Evolutionary conservation across 2,888 invertebrate species (phyloP).

Genomic region (Boloria selene): DNA sequence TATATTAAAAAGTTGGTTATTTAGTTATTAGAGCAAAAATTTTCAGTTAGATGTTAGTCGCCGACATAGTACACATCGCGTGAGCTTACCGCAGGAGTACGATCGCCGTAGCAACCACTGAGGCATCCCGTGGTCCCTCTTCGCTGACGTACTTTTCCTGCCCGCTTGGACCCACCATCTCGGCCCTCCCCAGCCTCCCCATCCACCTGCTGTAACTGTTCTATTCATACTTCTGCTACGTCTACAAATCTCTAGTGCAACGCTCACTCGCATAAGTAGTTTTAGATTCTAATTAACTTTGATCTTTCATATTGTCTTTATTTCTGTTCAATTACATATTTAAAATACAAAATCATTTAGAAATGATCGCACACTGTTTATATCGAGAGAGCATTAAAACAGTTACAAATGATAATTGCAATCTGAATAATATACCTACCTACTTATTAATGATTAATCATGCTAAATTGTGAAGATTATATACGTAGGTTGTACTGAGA

Average conservation of each 20-base stretch:
- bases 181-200: constrained; percentile 62
- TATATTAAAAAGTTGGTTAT: neutral
- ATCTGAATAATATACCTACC: constrained; percentile 4
- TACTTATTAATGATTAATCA: neutral
- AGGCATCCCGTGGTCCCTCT: constrained; percentile 85
- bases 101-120: constrained; percentile 87
- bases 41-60: neutral
- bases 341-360: too few relatives aligned
- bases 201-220: constrained; percentile 79
- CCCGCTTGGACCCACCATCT: constrained; percentile 78
- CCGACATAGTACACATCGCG: neutral
- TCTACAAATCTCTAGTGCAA: constrained; percentile 36
- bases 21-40: neutral
- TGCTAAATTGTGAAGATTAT: neutral
- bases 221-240: constrained; percentile 60
- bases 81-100: constrained; percentile 88
- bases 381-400: constrained; percentile 24
- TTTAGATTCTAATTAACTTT: neutral
- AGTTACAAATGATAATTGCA: neutral
- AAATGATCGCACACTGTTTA: neutral
- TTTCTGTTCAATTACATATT: neutral
- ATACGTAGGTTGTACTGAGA: neutral
- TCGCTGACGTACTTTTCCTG: constrained; percentile 82
- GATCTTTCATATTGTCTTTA: neutral
- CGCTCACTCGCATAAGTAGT: constrained; percentile 28